Conservation (phyloP, 2,113 vertebrate genomes). For the Crotalus viridis region DNA sequence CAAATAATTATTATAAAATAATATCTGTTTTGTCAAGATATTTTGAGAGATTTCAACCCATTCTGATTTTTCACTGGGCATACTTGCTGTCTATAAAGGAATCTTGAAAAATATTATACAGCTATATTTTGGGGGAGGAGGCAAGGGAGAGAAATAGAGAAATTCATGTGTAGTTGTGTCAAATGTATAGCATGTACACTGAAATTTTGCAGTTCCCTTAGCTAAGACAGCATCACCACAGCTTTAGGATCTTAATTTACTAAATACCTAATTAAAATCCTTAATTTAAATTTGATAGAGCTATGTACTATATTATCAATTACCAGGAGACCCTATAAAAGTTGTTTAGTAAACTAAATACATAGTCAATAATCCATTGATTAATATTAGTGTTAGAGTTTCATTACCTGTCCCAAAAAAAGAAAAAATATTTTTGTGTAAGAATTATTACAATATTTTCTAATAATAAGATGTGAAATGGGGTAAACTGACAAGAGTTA, state of each 20-base stretch:
- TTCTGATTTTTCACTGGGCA: not conserved
- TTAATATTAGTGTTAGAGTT: not conserved
- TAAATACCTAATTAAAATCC: not conserved
- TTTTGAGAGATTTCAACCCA: not conserved
- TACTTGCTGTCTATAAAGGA: not conserved
- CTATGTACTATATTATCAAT: not conserved
- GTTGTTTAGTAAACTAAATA: conserved; percentile 1
- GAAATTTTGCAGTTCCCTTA: not conserved
- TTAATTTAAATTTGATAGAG: not conserved
- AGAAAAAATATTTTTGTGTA: conserved; percentile 16
- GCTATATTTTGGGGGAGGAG: not conserved
- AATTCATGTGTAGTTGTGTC: not conserved
- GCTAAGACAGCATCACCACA: not conserved
- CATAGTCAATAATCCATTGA: conserved; percentile 3
- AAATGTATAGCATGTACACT: not conserved
- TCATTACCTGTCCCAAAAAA: not conserved
- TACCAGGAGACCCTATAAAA: not conserved
- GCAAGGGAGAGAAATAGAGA: not conserved
- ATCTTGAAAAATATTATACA: not conserved
- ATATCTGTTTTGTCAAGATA: not conserved
- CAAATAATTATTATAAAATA: not conserved
- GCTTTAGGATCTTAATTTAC: not conserved
- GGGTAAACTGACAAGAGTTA: conserved; percentile 47
- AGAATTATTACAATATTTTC: conserved; percentile 39
- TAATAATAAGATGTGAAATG: conserved; percentile 21